Conservation (phyloP, 2,113 vertebrate genomes). For the Lampris megalopsis region DNA sequence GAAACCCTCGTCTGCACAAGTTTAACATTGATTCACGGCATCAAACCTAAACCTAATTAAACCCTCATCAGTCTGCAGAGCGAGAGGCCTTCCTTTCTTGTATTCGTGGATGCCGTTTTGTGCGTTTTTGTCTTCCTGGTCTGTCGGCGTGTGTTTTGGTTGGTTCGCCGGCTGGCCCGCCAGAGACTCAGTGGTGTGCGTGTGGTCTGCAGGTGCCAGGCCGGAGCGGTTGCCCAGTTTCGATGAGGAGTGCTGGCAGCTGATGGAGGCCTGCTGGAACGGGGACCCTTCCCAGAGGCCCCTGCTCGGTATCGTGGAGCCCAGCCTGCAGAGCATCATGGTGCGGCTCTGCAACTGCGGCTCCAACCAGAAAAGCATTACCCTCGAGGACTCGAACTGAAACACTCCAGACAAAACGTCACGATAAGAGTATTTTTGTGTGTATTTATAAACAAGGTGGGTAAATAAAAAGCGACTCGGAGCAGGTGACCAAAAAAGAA, state of each 20-base stretch:
- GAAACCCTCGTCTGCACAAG: not conserved
- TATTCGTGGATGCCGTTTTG: not conserved
- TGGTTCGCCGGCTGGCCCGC: not conserved
- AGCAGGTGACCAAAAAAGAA: conserved; percentile 16
- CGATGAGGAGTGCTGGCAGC: conserved; percentile 98
- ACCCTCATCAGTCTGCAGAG: not conserved
- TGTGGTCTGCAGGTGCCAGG: conserved; percentile 84
- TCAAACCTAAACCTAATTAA: not conserved
- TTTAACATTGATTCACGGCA: not conserved
- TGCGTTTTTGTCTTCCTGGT: not conserved
- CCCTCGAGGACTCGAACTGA: conserved; percentile 93
- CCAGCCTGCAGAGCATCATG: conserved; percentile 93
- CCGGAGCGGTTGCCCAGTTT: conserved; percentile 90
- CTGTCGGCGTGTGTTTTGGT: too few species aligned
- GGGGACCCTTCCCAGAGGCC: conserved; percentile 93
- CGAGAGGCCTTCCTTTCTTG: not conserved
- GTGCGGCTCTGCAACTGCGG: conserved; percentile 86
- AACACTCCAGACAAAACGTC: conserved; percentile 56
- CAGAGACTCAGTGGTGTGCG: not conserved
- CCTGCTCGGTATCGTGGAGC: conserved; percentile 95
- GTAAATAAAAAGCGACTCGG: not conserved
- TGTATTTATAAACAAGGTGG: conserved; percentile 66
- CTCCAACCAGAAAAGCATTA: conserved; percentile 80
- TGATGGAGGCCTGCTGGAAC: conserved; percentile 99
- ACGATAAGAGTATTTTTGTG: conserved; percentile 42